Percentiles rank a stretch among this genome's conserved stretches.
Conservation (phyloP, 1,140 invertebrate genomes). For the Drosophila fuyamai region DNA sequence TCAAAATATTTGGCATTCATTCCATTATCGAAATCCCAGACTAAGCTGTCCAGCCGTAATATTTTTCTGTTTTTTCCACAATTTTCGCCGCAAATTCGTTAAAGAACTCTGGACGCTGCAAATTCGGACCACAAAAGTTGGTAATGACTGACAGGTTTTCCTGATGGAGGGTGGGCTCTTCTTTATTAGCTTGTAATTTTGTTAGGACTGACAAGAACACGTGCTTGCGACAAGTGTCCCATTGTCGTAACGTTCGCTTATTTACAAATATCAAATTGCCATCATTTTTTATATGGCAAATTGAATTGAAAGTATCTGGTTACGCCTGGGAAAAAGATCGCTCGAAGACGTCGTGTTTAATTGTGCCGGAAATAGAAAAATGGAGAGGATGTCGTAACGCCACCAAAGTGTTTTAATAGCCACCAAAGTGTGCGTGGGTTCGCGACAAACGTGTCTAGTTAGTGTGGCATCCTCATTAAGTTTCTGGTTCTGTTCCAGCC, state of each 20-base stretch:
- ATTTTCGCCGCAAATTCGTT: slow-evolving; percentile 38
- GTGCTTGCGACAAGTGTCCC: slow-evolving; percentile 80
- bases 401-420: slow-evolving; percentile 79
- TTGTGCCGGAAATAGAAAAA: slow-evolving; percentile 76
- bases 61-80: slow-evolving; percentile 28
- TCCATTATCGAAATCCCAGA: slow-evolving; percentile 82
- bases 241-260: slow-evolving; percentile 17
- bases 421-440: slow-evolving; percentile 65
- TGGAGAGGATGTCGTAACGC: slow-evolving; percentile 57
- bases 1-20: slow-evolving; percentile 82
- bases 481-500: slow-evolving; percentile 20
- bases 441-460: slow-evolving; percentile 73
- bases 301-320: slow-evolving; percentile 82
- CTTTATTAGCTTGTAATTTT: slow-evolving; percentile 54
- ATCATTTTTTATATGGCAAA: slow-evolving; percentile 29
- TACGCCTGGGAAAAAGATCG: slow-evolving; percentile 67
- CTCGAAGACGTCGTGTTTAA: slow-evolving; percentile 36
- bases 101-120: slow-evolving; percentile 48
- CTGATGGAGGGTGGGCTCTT: slow-evolving; percentile 3
- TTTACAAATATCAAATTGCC: slow-evolving; percentile 45
- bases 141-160: slow-evolving; percentile 44
- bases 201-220: slow-evolving; percentile 75
- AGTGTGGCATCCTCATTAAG: slow-evolving; percentile 78
- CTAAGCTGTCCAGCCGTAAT: slow-evolving; percentile 61
- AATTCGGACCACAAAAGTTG: slow-evolving; percentile 49